Conservation (phyloP, 2,113 vertebrate species). For the Tachycineta bicolor region DNA sequence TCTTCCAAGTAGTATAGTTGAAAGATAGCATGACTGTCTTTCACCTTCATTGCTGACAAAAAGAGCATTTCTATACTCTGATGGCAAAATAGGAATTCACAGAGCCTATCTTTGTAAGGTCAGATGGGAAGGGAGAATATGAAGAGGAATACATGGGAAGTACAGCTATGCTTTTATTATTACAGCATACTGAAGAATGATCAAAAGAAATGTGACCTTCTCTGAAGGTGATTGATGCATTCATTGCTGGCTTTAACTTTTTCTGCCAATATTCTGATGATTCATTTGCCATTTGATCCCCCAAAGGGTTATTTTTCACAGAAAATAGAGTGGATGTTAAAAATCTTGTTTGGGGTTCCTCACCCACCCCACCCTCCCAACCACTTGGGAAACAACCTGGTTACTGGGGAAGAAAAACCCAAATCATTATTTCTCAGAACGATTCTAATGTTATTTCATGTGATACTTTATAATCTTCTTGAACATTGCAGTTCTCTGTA, state of each 20-base stretch:
- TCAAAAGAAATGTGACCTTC: slow-evolving; percentile 23
- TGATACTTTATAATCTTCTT: not conserved
- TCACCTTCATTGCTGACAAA: not conserved
- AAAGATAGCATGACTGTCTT: not conserved
- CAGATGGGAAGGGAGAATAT: not conserved
- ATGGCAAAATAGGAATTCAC: not conserved
- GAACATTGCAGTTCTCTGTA: not conserved
- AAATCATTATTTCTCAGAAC: not conserved
- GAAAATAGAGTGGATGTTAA: not conserved
- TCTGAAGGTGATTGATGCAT: not conserved
- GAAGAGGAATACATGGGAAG: not conserved
- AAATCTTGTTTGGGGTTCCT: not conserved
- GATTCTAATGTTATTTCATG: not conserved
- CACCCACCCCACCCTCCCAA: not conserved
- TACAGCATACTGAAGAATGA: not conserved
- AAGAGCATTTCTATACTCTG: not conserved
- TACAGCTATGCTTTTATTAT: not conserved
- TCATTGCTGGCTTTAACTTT: not conserved
- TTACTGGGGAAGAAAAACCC: not conserved
- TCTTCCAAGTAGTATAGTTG: not conserved
- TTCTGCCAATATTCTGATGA: not conserved
- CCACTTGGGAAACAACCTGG: not conserved
- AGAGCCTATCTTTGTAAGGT: not conserved
- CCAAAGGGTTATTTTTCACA: not conserved
- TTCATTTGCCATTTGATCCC: not conserved